Conservation (phyloP, 2,797 vertebrate species). For the Ficedula albicollis region DNA sequence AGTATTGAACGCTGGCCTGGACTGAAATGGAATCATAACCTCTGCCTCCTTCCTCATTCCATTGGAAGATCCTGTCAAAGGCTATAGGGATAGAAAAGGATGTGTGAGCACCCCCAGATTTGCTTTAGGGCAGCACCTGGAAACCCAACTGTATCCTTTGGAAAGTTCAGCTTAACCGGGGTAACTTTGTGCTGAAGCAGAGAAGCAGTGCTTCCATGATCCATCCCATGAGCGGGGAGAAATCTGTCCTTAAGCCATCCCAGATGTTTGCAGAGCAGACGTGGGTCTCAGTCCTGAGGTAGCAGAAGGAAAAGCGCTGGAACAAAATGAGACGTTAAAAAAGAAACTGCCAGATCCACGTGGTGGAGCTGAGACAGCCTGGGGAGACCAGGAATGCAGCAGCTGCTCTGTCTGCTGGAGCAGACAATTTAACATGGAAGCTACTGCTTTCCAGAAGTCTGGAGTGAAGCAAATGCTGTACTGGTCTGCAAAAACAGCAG, state of each 20-base stretch:
- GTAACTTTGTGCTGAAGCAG: not conserved
- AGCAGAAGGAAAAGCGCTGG: conserved; percentile 7
- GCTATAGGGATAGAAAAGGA: not conserved
- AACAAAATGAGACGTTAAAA: not conserved
- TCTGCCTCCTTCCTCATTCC: not conserved
- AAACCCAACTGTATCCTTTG: not conserved
- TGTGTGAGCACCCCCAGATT: not conserved
- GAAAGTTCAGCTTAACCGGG: not conserved
- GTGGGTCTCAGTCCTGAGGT: not conserved
- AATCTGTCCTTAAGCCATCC: not conserved
- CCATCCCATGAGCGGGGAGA: not conserved
- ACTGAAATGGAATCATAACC: not conserved
- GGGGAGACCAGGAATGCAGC: conserved; percentile 47
- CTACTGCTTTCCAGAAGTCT: conserved; percentile 50
- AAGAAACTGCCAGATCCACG: not conserved
- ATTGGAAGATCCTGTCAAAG: not conserved
- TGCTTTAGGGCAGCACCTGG: not conserved
- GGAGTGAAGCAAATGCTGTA: not conserved
- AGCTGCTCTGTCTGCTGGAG: conserved; percentile 45
- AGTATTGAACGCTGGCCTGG: not conserved
- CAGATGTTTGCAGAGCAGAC: conserved; percentile 35
- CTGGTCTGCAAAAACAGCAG: not conserved
- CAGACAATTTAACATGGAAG: conserved; percentile 38
- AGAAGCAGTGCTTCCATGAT: not conserved
- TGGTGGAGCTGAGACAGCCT: conserved; percentile 32